phyloP scores from a whole-genome alignment of 2,113 vertebrate genomes.

The Menidia beryllina region DNA sequence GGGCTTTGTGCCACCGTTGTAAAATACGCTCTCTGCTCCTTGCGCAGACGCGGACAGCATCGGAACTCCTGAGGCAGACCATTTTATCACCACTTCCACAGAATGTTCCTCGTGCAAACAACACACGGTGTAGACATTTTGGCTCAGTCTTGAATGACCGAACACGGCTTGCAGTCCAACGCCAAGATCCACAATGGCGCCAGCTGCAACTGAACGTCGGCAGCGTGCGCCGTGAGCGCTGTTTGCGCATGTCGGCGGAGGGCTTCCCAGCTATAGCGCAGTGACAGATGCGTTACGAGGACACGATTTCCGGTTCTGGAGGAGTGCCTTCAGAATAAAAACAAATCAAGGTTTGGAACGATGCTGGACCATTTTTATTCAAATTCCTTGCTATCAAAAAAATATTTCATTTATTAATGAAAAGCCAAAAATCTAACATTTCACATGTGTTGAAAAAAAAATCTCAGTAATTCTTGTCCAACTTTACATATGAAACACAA shows the following conservation, averaged over 20 bases:
- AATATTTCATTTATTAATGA: no score
- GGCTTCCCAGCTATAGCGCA: constrained; percentile 55
- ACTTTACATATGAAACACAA: no score
- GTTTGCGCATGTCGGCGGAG: constrained; percentile 67
- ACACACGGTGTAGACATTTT: constrained; percentile 61
- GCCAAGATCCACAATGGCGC: constrained; percentile 55
- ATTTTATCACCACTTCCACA: constrained; percentile 17
- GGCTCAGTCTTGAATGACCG: constrained; percentile 34
- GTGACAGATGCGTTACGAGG: constrained; percentile 30
- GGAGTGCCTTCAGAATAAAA: constrained; percentile 54
- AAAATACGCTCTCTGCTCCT: neutral
- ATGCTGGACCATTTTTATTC: no score
- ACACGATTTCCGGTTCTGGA: constrained; percentile 34
- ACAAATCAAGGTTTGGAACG: neutral
- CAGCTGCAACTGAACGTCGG: constrained; percentile 52
- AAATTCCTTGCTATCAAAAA: no score
- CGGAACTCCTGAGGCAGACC: neutral
- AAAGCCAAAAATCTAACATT: no score
- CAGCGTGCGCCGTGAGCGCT: constrained; percentile 35
- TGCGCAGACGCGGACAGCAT: no score
- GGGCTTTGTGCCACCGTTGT: neutral
- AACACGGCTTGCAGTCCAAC: neutral
- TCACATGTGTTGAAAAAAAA: no score
- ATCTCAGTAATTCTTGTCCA: no score
- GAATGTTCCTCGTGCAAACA: constrained; percentile 37